Percentiles rank a stretch among this genome's conserved stretches.
These are phyloP conservation scores for Oeneis ivallda DNA, from an alignment of 2,888 invertebrate species.

Conservation along the genomic window DNA sequence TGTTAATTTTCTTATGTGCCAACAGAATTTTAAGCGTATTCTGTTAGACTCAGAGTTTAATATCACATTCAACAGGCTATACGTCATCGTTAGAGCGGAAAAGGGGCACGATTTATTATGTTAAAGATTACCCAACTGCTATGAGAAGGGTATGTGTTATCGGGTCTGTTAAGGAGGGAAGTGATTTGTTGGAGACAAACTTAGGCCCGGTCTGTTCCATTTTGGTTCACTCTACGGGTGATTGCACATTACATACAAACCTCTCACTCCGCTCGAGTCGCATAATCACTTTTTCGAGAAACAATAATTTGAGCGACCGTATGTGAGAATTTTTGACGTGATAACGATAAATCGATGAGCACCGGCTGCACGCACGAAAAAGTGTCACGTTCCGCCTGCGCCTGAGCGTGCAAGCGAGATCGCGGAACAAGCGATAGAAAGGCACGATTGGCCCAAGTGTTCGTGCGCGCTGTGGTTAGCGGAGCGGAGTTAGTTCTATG, in stretches of 20 bases:
- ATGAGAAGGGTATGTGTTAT: constrained; percentile 38
- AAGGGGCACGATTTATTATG: constrained; percentile 45
- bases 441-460: too few species aligned
- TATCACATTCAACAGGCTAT: constrained; percentile 27
- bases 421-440: too few species aligned
- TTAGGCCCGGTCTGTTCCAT: background rate
- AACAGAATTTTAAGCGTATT: constrained; percentile 14
- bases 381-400: too few species aligned
- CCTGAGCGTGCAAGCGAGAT: too few species aligned
- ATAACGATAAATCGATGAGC: too few species aligned
- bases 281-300: background rate
- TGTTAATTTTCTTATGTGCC: constrained; percentile 10
- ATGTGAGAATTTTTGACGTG: too few species aligned
- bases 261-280: background rate
- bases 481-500: too few species aligned
- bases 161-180: constrained; percentile 18
- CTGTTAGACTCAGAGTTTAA: constrained; percentile 32
- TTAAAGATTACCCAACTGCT: constrained; percentile 41
- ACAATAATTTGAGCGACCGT: too few species aligned
- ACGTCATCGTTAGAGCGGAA: constrained; percentile 41
- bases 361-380: too few species aligned
- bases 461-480: too few species aligned
- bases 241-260: background rate
- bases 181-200: constrained; percentile 24
- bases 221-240: background rate